Conservation (phyloP, 2,113 vertebrate genomes). For the Meleagris gallopavo region DNA sequence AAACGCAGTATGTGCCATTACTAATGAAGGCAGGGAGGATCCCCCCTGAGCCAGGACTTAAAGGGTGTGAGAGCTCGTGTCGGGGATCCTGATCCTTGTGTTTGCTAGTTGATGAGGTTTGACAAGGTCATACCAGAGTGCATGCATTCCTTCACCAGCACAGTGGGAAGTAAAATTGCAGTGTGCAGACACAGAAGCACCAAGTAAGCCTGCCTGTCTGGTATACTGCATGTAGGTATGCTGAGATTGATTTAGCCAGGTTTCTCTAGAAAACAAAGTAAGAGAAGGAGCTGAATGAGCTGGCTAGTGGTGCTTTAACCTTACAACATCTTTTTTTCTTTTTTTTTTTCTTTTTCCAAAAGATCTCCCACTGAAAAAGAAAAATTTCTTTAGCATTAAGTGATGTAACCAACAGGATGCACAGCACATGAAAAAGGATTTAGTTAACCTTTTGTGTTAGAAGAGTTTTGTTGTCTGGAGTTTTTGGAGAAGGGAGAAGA, state of each 20-base stretch:
- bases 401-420: background rate
- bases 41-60: background rate
- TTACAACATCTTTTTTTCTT: background rate
- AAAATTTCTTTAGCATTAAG: background rate
- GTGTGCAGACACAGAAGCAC: background rate
- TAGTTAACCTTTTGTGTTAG: background rate
- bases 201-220: background rate
- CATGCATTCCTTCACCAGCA: background rate
- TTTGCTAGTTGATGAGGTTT: background rate
- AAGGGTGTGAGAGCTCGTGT: background rate
- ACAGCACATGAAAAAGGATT: background rate
- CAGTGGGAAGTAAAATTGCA: slow-evolving; percentile 8
- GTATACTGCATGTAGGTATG: background rate
- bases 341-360: background rate
- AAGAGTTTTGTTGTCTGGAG: background rate
- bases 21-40: background rate
- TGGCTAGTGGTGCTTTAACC: background rate
- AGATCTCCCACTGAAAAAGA: slow-evolving; percentile 16
- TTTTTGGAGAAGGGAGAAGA: slow-evolving; percentile 24
- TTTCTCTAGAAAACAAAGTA: slow-evolving; percentile 10
- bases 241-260: slow-evolving; percentile 1
- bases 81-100: background rate
- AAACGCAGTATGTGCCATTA: background rate
- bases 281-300: slow-evolving; percentile 34
- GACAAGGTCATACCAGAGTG: background rate